Evolutionary conservation across 2,888 invertebrate species (phyloP).

Genomic region (Drosophila leonis): DNA sequence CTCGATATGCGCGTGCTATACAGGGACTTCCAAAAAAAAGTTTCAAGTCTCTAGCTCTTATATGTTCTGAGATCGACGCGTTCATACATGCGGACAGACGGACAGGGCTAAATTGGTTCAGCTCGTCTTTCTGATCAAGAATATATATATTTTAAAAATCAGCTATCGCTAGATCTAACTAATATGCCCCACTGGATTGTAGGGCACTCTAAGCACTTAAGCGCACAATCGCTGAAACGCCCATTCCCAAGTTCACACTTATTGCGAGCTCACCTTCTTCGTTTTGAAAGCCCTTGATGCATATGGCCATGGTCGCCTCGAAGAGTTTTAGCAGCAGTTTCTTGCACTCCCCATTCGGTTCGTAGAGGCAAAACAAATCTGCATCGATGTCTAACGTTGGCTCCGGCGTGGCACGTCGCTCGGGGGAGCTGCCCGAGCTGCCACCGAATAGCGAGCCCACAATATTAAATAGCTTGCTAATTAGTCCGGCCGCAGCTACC

Average conservation of each 20-base stretch:
- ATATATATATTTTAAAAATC: no score
- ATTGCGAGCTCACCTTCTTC: constrained; percentile 80
- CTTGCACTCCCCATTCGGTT: constrained; percentile 81
- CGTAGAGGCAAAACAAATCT: constrained; percentile 73
- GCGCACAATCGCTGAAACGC: constrained; percentile 36
- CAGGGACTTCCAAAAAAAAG: no score
- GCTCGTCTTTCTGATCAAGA: no score
- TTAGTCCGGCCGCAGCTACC: constrained; percentile 55
- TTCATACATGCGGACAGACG: no score
- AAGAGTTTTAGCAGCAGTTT: constrained; percentile 83
- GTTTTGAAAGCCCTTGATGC: constrained; percentile 82
- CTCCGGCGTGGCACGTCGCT: constrained; percentile 24
- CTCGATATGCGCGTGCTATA: no score
- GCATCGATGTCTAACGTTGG: constrained; percentile 50
- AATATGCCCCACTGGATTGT: background rate
- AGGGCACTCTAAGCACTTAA: constrained; percentile 45
- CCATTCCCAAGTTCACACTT: constrained; percentile 13
- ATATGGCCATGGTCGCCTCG: constrained; percentile 84
- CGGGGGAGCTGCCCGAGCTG: constrained; percentile 26
- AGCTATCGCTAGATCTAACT: background rate
- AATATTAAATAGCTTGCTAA: constrained; percentile 77
- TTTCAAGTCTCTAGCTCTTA: no score
- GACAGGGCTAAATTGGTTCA: no score
- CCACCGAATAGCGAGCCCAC: constrained; percentile 80
- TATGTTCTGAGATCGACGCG: no score